Conservation (phyloP, 2,797 vertebrate genomes). For the Fistularia tabacaria region DNA sequence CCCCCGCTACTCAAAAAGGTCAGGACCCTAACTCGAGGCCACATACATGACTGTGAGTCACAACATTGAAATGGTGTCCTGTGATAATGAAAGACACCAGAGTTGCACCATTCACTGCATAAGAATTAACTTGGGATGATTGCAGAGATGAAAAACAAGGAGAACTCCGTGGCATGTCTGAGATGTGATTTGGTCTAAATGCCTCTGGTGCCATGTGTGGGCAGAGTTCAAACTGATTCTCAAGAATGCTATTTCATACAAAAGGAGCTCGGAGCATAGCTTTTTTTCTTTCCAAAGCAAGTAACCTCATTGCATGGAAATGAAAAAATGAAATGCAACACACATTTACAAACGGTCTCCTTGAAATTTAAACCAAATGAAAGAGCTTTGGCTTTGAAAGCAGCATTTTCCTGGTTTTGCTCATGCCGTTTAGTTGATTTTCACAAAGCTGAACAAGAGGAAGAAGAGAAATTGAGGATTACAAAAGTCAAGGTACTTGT, state of each 20-base stretch:
- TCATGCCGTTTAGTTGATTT: too few species aligned
- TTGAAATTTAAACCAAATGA: conserved; percentile 7
- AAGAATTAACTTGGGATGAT: conserved; percentile 55
- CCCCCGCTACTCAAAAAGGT: conserved; percentile 40
- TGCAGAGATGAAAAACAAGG: conserved; percentile 50
- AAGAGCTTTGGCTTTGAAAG: conserved; percentile 8
- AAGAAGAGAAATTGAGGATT: too few species aligned
- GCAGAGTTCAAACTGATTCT: conserved; percentile 28
- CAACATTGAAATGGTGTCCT: conserved; percentile 50
- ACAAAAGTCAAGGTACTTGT: too few species aligned
- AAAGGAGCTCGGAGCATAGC: background rate
- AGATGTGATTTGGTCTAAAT: conserved; percentile 45
- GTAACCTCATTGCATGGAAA: too few species aligned
- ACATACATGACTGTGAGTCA: conserved; percentile 64
- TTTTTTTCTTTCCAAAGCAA: conserved; percentile 4
- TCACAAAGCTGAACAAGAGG: too few species aligned
- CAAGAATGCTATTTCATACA: background rate
- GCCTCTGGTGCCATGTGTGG: conserved; percentile 45
- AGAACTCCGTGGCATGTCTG: conserved; percentile 50
- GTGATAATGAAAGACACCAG: conserved; percentile 59
- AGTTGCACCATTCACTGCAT: conserved; percentile 38
- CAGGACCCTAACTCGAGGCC: conserved; percentile 39
- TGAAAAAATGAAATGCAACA: conserved; percentile 1
- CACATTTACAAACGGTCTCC: conserved; percentile 1
- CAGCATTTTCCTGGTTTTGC: conserved; percentile 9